Evolutionary conservation across 2,888 invertebrate genomes (phyloP), one percentile per base, ranked within the genome.

Genomic region (Standfussiana lucernea): DNA sequence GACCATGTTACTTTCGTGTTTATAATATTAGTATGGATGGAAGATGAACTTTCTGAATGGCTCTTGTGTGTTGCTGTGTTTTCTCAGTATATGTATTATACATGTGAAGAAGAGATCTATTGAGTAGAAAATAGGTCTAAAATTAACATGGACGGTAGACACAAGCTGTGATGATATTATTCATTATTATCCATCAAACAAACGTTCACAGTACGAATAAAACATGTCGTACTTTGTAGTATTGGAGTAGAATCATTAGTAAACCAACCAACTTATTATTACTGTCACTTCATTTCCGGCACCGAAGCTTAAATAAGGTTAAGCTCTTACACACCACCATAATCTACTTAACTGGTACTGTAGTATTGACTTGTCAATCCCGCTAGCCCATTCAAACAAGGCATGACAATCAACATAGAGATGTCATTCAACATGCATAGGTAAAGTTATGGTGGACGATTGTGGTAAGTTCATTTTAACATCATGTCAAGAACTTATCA

Each of bases 351-450:
- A 73, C 78, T 61, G 70, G 50, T 21, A 18, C 47, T 74, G 70
- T 47, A 37, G 56, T 78, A 80, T 80, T 80, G 80, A 82, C 72
- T 75, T 75, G 69, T 74, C 82, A 73, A 78, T 82, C 73, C 66
- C 69, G 74, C 82, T 78, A 67, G 35, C 2, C 45, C 24, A 28
- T 82, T 82, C 70, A 82, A 82, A 82, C 74, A 42, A 64, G 82
- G 82, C 82, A 71, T 47, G 8, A 65, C 62, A 68, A 45, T 59
- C 66, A 72, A 81, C 68, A 81, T 72, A 62, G 61, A 82, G 66
- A 53, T 79, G 74, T 82, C 78, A 70, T 70, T 70, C 42, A 47
- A 61, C 47, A 13, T 61, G 18, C 42, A 28, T 40, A 40, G 64
- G 42, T 40, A 4, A 7, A 45, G 35, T 61, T 47, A 35, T 75